Conservation (phyloP, 2,113 vertebrate genomes). For the Hippopotamus amphibius region DNA sequence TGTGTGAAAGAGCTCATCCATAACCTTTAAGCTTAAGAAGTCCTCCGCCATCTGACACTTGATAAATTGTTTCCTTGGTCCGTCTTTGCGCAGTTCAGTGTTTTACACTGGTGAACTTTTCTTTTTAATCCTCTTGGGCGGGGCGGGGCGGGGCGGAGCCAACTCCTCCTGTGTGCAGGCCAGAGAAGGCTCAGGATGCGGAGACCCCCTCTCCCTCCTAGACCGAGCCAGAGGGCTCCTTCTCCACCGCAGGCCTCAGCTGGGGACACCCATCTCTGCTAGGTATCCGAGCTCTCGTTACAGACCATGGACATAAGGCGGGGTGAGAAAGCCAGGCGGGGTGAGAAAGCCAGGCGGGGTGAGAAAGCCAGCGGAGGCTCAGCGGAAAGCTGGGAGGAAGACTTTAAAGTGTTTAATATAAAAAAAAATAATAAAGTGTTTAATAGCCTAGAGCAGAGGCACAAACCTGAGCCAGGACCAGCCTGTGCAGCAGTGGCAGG, state of each 20-base stretch:
- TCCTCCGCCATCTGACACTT: neutral
- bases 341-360: neutral
- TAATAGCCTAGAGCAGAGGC: accelerated
- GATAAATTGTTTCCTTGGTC: neutral
- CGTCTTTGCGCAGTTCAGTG: neutral
- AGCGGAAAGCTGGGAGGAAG: neutral
- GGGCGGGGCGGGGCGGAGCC: accelerated
- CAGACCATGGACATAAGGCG: neutral
- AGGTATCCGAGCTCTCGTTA: neutral
- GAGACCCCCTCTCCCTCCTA: neutral
- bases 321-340: neutral
- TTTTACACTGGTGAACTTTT: neutral
- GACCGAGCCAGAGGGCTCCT: neutral
- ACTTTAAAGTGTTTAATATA: accelerated
- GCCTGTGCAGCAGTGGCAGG: accelerated
- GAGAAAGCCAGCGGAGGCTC: neutral
- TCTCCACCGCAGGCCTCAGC: neutral
- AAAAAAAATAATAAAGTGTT: neutral
- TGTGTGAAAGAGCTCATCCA: neutral
- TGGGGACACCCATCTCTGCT: neutral
- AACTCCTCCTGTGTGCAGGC: accelerated
- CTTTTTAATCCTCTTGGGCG: neutral
- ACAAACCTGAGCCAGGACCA: accelerated
- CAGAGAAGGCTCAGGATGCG: neutral
- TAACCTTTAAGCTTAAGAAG: neutral